phyloP scores from a whole-genome alignment of 2,888 invertebrate genomes.

The Anodontia alba region DNA sequence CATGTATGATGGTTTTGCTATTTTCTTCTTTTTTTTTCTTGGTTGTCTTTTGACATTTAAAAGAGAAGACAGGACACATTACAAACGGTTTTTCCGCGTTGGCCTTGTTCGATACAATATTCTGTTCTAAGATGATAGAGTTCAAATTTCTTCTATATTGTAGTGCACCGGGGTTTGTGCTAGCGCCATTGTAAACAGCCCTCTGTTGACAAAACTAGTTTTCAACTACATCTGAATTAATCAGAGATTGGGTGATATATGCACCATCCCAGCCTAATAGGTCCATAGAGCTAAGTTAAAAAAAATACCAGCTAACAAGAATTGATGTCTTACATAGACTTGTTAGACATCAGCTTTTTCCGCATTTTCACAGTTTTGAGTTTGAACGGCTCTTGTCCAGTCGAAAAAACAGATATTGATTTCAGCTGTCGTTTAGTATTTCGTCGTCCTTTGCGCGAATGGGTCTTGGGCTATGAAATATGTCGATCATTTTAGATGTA shows the following conservation, averaged over 20 bases:
- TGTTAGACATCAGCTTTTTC: slow-evolving; percentile 17
- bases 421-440: slow-evolving; percentile 17
- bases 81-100: slow-evolving; percentile 30
- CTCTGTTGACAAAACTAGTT: slow-evolving; percentile 41
- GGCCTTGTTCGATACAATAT: slow-evolving; percentile 25
- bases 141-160: slow-evolving; percentile 32
- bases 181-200: slow-evolving; percentile 32
- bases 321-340: slow-evolving; percentile 38
- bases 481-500: slow-evolving; percentile 28
- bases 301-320: slow-evolving; percentile 33
- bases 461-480: slow-evolving; percentile 32
- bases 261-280: neutral
- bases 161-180: slow-evolving; percentile 30
- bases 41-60: neutral
- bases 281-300: slow-evolving; percentile 3
- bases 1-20: no score
- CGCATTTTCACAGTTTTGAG: neutral
- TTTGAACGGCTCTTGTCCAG: slow-evolving; percentile 5
- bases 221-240: slow-evolving; percentile 44
- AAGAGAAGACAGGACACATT: neutral
- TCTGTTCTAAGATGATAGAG: slow-evolving; percentile 32
- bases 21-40: neutral
- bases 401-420: slow-evolving; percentile 19
- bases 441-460: slow-evolving; percentile 26
- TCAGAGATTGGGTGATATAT: slow-evolving; percentile 29